Conservation (phyloP, 2,888 invertebrate species). For the Luperina testacea region DNA sequence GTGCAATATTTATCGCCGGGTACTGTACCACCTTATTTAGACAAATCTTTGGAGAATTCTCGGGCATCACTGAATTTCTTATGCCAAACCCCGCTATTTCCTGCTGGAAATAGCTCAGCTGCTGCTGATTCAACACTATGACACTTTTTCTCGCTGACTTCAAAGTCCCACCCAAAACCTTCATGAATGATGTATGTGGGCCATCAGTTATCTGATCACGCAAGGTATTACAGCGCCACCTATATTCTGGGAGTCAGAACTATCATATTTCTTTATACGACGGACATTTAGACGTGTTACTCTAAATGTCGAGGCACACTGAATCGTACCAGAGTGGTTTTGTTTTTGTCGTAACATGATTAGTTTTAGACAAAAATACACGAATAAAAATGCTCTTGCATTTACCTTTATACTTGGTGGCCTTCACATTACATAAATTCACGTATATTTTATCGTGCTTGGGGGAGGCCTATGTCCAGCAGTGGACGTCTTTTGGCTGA, state of each 20-base stretch:
- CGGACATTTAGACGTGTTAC: constrained; percentile 36
- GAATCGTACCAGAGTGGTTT: not conserved
- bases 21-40: too few relatives aligned
- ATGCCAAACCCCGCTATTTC: not conserved
- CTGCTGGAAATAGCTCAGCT: too few relatives aligned
- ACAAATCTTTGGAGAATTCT: not conserved
- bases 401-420: not conserved
- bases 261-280: constrained; percentile 64
- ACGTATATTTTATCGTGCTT: not conserved
- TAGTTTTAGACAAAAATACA: not conserved
- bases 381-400: not conserved
- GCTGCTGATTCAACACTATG: not conserved
- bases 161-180: constrained; percentile 45
- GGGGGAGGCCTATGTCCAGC: too few relatives aligned
- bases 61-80: not conserved
- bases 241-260: constrained; percentile 56
- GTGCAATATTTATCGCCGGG: too few relatives aligned
- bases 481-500: too few relatives aligned
- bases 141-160: constrained; percentile 23
- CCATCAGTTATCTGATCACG: constrained; percentile 67
- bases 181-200: constrained; percentile 66
- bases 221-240: constrained; percentile 61
- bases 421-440: not conserved
- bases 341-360: not conserved
- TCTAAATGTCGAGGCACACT: constrained; percentile 23